Evolutionary conservation across 2,113 vertebrate species (phyloP), one percentile per base, ranked within the genome.

Genomic region (Colistium nudipinnis): DNA sequence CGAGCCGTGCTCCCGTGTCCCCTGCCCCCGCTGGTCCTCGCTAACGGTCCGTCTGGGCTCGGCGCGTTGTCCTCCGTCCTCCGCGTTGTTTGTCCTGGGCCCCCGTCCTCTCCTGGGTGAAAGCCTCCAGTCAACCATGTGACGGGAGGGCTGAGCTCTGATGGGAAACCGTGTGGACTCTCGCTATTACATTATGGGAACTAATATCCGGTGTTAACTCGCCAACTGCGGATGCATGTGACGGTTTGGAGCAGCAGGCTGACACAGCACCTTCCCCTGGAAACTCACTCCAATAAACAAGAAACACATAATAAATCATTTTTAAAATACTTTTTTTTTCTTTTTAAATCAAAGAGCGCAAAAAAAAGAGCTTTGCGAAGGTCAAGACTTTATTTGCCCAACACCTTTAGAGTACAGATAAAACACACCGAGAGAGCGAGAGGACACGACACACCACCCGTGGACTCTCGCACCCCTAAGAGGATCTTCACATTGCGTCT

Each of bases 301-400:
- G n/a, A n/a, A n/a, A n/a, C n/a, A n/a, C n/a, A n/a, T n/a, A n/a
- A n/a, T n/a, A n/a, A n/a, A n/a, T n/a, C n/a, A n/a, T n/a, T n/a
- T n/a, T n/a, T n/a, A n/a, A n/a, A n/a, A n/a, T n/a, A n/a, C n/a
- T n/a, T n/a, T n/a, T n/a, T n/a, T n/a, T n/a, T n/a, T n/a, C n/a
- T n/a, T n/a, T n/a, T n/a, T n/a, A n/a, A n/a, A n/a, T n/a, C n/a
- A n/a, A n/a, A n/a, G n/a, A n/a, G n/a, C n/a, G n/a, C n/a, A n/a
- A 16, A 10, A 45, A 45, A 19, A 22, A 38, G 36, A 38, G 45
- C 25, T 48, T 57, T 16, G 35, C 78, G 78, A 84, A 85, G 51
- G 80, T 76, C 47, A 79, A 74, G 80, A 86, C 73, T 93, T 90
- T 90, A 90, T 90, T 88, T 83, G 84, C 45, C 84, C 57, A 83